Conservation (phyloP, 92 coral and sea anemone species). For the Nematostella vectensis region DNA sequence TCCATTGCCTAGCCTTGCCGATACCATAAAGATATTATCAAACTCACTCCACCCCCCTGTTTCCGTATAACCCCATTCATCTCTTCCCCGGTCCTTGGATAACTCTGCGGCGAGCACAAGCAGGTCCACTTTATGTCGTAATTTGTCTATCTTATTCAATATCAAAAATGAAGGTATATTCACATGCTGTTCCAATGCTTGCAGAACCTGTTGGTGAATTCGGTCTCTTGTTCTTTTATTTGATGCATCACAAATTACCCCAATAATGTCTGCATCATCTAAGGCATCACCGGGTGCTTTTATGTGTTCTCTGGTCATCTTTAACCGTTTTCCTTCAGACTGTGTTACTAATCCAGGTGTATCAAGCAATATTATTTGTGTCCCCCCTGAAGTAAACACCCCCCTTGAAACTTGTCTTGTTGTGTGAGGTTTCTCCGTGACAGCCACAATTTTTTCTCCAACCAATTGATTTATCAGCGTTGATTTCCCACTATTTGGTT, state of each 20-base stretch:
- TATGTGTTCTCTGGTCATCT: constrained; percentile 88
- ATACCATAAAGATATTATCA: constrained; percentile 84
- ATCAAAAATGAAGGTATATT: constrained; percentile 65
- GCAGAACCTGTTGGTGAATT: constrained; percentile 68
- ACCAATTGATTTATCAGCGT: constrained; percentile 80
- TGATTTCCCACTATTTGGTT: constrained; percentile 94
- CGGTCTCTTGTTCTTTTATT: constrained; percentile 54
- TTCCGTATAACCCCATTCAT: constrained; percentile 66
- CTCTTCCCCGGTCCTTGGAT: constrained; percentile 73
- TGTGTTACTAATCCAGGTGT: constrained; percentile 88
- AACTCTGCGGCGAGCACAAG: constrained; percentile 58
- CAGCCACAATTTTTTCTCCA: constrained; percentile 87
- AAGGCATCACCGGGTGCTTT: constrained; percentile 80
- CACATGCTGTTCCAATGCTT: constrained; percentile 32
- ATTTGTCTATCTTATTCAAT: constrained; percentile 70
- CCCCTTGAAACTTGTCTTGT: constrained; percentile 79
- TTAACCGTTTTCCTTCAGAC: constrained; percentile 71
- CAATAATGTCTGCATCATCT: constrained; percentile 75
- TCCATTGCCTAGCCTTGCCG: constrained; percentile 84
- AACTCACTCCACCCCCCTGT: constrained; percentile 83
- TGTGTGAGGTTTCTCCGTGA: constrained; percentile 87
- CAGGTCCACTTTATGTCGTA: constrained; percentile 59
- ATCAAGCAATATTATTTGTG: constrained; percentile 77
- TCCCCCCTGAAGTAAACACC: constrained; percentile 43
- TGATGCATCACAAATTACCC: constrained; percentile 69